phyloP scores from a whole-genome alignment of 2,797 vertebrate species.

The Coilia nasus region DNA sequence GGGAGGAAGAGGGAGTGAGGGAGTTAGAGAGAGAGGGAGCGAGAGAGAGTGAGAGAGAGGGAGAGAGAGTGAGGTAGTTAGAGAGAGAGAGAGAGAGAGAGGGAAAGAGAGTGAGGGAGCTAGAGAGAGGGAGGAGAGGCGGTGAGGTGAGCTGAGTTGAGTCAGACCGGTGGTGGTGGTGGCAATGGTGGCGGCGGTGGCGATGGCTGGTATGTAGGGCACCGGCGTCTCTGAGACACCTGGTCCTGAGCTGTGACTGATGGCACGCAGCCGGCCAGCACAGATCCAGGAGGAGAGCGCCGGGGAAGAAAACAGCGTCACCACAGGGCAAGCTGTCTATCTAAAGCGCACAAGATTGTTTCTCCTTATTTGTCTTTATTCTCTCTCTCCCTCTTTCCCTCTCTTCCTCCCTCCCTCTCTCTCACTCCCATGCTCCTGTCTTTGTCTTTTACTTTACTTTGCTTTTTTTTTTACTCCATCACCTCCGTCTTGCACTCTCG shows the following conservation, averaged over 20 bases:
- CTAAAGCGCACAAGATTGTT: constrained; percentile 48
- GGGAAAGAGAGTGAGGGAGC: constrained; percentile 4
- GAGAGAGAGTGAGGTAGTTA: too few relatives aligned
- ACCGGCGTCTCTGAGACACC: constrained; percentile 67
- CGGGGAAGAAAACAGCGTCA: constrained; percentile 58
- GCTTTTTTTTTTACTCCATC: neutral
- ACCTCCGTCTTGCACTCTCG: neutral
- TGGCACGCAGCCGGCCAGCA: constrained; percentile 67
- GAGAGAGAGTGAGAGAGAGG: constrained; percentile 32
- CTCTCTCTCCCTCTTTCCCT: neutral
- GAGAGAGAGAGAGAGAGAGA: too few relatives aligned
- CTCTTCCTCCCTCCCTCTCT: neutral
- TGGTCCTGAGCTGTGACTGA: constrained; percentile 70
- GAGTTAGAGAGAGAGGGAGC: constrained; percentile 51
- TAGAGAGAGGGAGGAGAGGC: constrained; percentile 36
- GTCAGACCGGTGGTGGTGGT: neutral
- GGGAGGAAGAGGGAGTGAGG: neutral
- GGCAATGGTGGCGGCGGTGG: neutral
- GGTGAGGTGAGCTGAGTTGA: constrained; percentile 27
- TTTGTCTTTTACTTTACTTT: neutral
- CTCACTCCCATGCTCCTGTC: constrained; percentile 8
- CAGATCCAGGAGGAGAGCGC: constrained; percentile 59
- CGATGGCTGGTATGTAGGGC: constrained; percentile 58
- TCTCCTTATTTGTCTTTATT: neutral
- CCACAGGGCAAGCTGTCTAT: constrained; percentile 65